Percentiles rank a stretch among this genome's conserved stretches.
Conservation (phyloP, 1,140 invertebrate species). For the Eueides isabella region DNA sequence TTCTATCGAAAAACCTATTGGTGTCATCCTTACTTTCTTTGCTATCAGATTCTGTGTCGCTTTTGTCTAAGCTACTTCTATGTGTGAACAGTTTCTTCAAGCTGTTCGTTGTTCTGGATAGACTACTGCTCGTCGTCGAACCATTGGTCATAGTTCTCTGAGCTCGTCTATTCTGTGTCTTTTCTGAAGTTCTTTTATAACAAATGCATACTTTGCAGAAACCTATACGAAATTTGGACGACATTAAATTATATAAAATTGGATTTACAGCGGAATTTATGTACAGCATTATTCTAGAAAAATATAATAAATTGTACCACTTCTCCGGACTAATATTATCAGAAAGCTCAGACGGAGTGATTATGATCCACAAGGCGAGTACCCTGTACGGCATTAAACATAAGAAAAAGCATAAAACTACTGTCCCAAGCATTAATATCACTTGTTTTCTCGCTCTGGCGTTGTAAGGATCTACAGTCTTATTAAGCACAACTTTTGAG, state of each 20-base stretch:
- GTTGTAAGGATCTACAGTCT: slow-evolving; percentile 84
- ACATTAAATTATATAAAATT: slow-evolving; percentile 92
- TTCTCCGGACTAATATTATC: slow-evolving; percentile 85
- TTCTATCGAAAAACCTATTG: slow-evolving; percentile 64
- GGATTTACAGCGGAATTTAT: slow-evolving; percentile 93
- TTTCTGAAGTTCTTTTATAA: slow-evolving; percentile 66
- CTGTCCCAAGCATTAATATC: slow-evolving; percentile 91
- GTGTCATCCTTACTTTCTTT: slow-evolving; percentile 55
- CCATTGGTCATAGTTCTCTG: slow-evolving; percentile 79
- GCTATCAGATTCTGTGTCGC: slow-evolving; percentile 59
- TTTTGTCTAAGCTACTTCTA: slow-evolving; percentile 75
- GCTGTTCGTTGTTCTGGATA: slow-evolving; percentile 74
- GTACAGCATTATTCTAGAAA: slow-evolving; percentile 93
- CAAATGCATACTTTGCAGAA: slow-evolving; percentile 86
- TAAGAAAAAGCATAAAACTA: slow-evolving; percentile 93
- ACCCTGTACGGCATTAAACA: slow-evolving; percentile 93
- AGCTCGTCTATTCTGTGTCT: slow-evolving; percentile 58
- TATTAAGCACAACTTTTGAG: slow-evolving; percentile 83
- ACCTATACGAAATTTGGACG: slow-evolving; percentile 91
- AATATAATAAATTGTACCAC: slow-evolving; percentile 91
- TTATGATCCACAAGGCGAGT: slow-evolving; percentile 91
- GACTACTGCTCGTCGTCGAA: slow-evolving; percentile 81
- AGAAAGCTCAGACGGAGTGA: slow-evolving; percentile 84
- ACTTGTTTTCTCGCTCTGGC: slow-evolving; percentile 87
- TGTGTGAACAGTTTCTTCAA: slow-evolving; percentile 76